A percentile compares a stretch with the other conserved stretches of the same genome.
Evolutionary conservation across 1,140 invertebrate species (phyloP).

Genomic region (Elymnias hypermnestra): DNA sequence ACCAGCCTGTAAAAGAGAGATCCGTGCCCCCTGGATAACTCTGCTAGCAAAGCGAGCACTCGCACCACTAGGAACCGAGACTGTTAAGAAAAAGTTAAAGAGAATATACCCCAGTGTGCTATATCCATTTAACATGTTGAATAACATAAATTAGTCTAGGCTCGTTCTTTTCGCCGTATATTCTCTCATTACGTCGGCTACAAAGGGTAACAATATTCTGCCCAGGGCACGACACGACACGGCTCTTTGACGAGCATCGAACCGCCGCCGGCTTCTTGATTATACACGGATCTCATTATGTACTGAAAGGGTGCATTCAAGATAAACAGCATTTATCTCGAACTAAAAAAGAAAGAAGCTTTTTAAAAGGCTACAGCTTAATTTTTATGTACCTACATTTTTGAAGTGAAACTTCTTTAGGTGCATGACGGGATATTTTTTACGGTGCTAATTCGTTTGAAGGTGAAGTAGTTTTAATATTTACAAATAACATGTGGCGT

Average conservation of each 20-base stretch:
- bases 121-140: too few relatives aligned
- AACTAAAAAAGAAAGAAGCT: background rate
- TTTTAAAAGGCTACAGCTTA: background rate
- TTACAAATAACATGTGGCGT: too few relatives aligned
- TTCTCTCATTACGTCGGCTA: conserved; percentile 8
- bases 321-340: conserved; percentile 12
- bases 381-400: background rate
- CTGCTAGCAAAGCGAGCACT: too few relatives aligned
- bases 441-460: too few relatives aligned
- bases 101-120: too few relatives aligned
- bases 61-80: too few relatives aligned
- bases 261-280: conserved; percentile 18
- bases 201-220: conserved; percentile 19
- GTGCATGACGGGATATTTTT: too few relatives aligned
- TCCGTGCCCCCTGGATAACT: too few relatives aligned
- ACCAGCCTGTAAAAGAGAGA: too few relatives aligned
- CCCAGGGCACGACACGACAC: conserved; percentile 12
- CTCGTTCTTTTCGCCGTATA: background rate
- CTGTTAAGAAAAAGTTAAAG: too few relatives aligned
- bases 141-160: background rate
- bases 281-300: conserved; percentile 20
- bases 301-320: conserved; percentile 16
- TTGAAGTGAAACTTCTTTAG: too few relatives aligned
- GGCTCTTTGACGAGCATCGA: conserved; percentile 17
- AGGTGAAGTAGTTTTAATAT: too few relatives aligned